phyloP scores from a whole-genome alignment of 2,797 vertebrate genomes.

The Phalanger gymnotis region DNA sequence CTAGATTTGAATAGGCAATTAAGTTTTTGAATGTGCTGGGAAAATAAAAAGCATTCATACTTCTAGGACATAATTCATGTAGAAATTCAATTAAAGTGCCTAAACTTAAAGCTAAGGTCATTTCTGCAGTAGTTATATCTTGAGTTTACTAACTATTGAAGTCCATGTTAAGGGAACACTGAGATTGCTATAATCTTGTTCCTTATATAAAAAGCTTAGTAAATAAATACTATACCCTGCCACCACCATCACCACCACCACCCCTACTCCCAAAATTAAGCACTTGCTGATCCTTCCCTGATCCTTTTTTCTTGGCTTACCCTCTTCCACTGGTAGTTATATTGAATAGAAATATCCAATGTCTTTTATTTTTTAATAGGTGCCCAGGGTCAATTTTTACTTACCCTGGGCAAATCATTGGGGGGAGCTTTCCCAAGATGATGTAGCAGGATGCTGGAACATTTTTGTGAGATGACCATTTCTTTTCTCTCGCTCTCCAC shows the following conservation, averaged over 20 bases:
- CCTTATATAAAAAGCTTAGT: background rate
- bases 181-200: conserved; percentile 10
- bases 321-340: background rate
- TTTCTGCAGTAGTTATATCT: background rate
- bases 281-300: background rate
- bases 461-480: background rate
- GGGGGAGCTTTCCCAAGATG: background rate
- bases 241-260: background rate
- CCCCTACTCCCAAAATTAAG: background rate
- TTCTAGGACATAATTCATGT: background rate
- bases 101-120: background rate
- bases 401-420: background rate
- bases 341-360: background rate
- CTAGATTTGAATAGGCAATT: conserved; percentile 18
- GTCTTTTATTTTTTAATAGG: background rate
- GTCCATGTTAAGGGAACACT: background rate
- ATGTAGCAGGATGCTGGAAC: background rate
- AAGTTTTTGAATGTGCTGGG: conserved; percentile 20
- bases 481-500: background rate
- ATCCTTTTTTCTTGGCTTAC: background rate
- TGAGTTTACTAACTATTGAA: background rate
- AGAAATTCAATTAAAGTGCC: conserved; percentile 12
- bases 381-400: background rate
- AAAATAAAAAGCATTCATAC: conserved; percentile 28
- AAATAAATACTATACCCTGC: background rate